Base-by-base conservation (phyloP, 2,113 vertebrate species). In the Hypocryptadius cinnamomeus region DNA sequence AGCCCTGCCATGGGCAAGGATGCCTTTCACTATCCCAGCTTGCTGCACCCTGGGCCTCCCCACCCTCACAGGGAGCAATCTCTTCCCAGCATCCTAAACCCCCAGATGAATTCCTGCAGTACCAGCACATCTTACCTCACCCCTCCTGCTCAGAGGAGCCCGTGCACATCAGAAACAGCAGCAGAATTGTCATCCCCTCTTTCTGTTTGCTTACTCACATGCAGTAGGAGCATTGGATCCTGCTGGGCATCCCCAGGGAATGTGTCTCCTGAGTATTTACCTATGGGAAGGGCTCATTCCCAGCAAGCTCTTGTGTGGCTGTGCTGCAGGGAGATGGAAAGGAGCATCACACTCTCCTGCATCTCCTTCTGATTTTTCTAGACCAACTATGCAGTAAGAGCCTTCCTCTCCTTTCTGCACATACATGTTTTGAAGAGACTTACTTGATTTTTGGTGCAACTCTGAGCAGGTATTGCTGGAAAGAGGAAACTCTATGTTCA, bases 351-450 rank as follows among this genome's bases (percentile, higher is more conserved):
- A 0, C 15, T 77, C 40, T 51, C 54, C 64, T 23, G 18, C 2
- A 0, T 37, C 24, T 60, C 16, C 56, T 87, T 85, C 57, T 76
- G 45, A 42, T 83, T 92, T 31, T 57, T 60, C 31, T 8, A 25
- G 68, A 31, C 50, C 19, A n/a, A 0, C 40, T 11, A 3, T 48
- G 17, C 47, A 54, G 0, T 19, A 25, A 20, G 5, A 61, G 4
- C 48, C 10, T n/a, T 53, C 13, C 21, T 71, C 28, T 82, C 19
- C 27, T 87, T 87, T 19, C 2, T 64, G 30, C 24, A 72, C 27
- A 35, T 68, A 9, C 2, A 11, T 7, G 2, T 65, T 28, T 83
- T 65, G 20, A 44, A 37, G 25, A 77, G 42, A 79, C 37, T 31
- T 54, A 7, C 0, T 56, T 57, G 14, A 56, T 57, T 72, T 86